Evolutionary conservation across 1,140 invertebrate species (phyloP).

Genomic region (Spodoptera litura): DNA sequence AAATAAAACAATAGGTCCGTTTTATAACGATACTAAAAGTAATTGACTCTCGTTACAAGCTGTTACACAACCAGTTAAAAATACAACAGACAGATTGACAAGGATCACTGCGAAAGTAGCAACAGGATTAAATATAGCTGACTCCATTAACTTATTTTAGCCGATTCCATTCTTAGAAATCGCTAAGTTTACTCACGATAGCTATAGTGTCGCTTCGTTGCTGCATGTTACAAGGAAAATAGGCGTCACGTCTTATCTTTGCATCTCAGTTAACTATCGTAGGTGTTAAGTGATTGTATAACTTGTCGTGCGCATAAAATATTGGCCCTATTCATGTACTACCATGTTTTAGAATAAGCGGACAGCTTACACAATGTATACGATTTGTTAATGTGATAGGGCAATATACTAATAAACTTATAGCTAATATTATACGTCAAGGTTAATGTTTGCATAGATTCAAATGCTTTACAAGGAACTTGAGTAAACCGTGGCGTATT

Average conservation of each 20-base stretch:
- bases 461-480: neutral
- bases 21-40: constrained; percentile 45
- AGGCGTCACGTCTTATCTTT: constrained; percentile 15
- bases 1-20: constrained; percentile 54
- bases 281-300: constrained; percentile 23
- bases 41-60: constrained; percentile 13
- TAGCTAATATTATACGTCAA: neutral
- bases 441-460: neutral
- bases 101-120: constrained; percentile 39
- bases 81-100: constrained; percentile 23
- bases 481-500: neutral
- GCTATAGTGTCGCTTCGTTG: neutral
- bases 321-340: constrained; percentile 17
- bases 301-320: constrained; percentile 31
- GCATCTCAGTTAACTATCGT: constrained; percentile 1
- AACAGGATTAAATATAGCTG: constrained; percentile 32
- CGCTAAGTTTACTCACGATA: constrained; percentile 17
- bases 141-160: constrained; percentile 19
- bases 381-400: constrained; percentile 8
- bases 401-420: neutral
- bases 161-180: constrained; percentile 25
- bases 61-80: constrained; percentile 34
- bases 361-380: constrained; percentile 12
- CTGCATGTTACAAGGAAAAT: constrained; percentile 30
- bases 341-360: constrained; percentile 1